These are phyloP conservation scores for Stenodema calcarata DNA, from an alignment of 2,888 invertebrate species.

Conservation along the genomic window DNA sequence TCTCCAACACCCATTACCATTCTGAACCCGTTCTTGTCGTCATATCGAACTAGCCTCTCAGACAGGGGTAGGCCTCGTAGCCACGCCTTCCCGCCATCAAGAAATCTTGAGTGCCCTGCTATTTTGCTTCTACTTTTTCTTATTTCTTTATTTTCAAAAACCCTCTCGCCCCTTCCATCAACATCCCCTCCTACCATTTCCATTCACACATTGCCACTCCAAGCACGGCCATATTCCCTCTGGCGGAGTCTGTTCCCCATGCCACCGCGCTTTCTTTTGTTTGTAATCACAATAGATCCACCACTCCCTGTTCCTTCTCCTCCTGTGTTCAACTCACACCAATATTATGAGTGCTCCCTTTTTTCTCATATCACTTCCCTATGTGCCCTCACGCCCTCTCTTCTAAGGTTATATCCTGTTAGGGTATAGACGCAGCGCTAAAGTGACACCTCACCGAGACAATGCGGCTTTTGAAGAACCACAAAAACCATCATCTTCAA, in stretches of 20 bases:
- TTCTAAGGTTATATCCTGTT: constrained; percentile 13
- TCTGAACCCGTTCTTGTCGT: background rate
- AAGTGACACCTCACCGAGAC: background rate
- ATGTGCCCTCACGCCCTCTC: constrained; percentile 16
- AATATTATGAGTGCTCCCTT: constrained; percentile 43
- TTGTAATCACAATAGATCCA: constrained; percentile 31
- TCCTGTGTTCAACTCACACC: constrained; percentile 5
- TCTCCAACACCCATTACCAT: background rate
- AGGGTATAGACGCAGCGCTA: background rate
- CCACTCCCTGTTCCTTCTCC: background rate
- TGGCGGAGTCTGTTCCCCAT: constrained; percentile 9
- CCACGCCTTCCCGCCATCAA: constrained; percentile 45
- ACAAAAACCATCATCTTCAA: constrained; percentile 9
- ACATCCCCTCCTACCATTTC: background rate
- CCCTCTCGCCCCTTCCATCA: constrained; percentile 5
- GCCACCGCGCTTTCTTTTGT: constrained; percentile 22
- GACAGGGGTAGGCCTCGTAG: constrained; percentile 4
- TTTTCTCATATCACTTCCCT: constrained; percentile 19
- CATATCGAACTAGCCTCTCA: constrained; percentile 30
- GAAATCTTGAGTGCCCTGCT: constrained; percentile 21
- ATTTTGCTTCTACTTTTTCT: constrained; percentile 24
- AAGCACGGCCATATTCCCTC: constrained; percentile 35
- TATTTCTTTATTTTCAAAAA: constrained; percentile 43
- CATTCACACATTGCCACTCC: constrained; percentile 34
- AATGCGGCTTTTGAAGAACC: constrained; percentile 12